Base-by-base conservation (phyloP, 2,888 invertebrate genomes). In the Lepidocyrtinus sp. region DNA sequence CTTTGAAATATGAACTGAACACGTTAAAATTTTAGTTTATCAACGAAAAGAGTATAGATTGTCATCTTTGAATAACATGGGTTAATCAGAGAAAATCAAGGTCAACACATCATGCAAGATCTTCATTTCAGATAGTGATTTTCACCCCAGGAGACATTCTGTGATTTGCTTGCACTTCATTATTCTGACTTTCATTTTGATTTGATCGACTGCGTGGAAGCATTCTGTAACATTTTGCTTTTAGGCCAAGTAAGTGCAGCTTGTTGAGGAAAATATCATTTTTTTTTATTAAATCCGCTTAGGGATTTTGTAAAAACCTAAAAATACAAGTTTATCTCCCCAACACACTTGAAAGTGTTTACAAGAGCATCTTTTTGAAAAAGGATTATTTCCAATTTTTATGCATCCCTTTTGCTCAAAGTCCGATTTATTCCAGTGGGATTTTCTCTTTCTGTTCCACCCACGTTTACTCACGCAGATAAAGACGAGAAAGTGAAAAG, bases 281-380 rank as follows among this genome's bases (percentile, higher is more conserved):
- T 63, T 59, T 69, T 25, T 55, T 55, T 22, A 50, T 26, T 69
- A 76, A 77, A 77, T 71, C 77, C 77, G 65, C 77, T 77, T 77
- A 72, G 72, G 27, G 77, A 77, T 25, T 72, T 61, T 55, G 24
- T 72, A 76, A 59, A n/a, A n/a, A n/a, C n/a, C n/a, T n/a, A n/a
- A n/a, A n/a, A n/a, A n/a, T n/a, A n/a, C n/a, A n/a, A n/a, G n/a
- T n/a, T n/a, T n/a, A n/a, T n/a, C n/a, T n/a, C n/a, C n/a, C n/a
- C n/a, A n/a, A n/a, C n/a, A n/a, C n/a, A n/a, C n/a, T n/a, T n/a
- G n/a, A n/a, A n/a, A n/a, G n/a, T n/a, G n/a, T n/a, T n/a, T n/a
- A n/a, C n/a, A n/a, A n/a, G n/a, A n/a, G n/a, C n/a, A n/a, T n/a
- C n/a, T n/a, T n/a, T n/a, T n/a, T n/a, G n/a, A n/a, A n/a, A n/a